A percentile compares a stretch with the other conserved stretches of the same genome.
phyloP scores from a whole-genome alignment of 2,797 vertebrate species.

The Catharus ustulatus region DNA sequence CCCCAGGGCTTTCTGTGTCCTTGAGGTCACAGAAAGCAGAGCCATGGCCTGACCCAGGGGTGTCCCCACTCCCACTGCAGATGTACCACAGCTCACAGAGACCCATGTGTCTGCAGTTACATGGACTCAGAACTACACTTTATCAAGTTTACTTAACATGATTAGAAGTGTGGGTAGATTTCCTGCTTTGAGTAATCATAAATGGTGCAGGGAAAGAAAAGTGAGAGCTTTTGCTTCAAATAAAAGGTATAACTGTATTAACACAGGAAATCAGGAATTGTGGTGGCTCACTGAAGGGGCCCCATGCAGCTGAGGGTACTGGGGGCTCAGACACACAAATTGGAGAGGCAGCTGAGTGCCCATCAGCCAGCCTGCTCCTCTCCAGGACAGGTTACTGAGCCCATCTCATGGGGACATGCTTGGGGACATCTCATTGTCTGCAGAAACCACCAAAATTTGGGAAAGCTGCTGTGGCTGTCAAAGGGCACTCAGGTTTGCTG shows the following conservation, averaged over 20 bases:
- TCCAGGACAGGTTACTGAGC: neutral
- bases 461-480: neutral
- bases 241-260: neutral
- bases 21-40: neutral
- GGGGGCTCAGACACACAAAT: neutral
- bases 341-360: neutral
- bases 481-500: neutral
- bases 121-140: neutral
- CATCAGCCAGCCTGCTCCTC: neutral
- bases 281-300: neutral
- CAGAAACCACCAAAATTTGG: neutral
- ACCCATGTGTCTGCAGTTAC: accelerated
- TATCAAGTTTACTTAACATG: neutral
- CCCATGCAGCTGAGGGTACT: neutral
- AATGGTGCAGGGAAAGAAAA: neutral
- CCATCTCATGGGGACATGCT: accelerated
- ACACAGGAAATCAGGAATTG: neutral
- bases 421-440: neutral
- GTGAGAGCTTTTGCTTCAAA: accelerated
- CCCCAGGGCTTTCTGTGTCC: neutral
- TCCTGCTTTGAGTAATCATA: neutral
- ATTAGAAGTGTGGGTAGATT: neutral
- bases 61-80: neutral
- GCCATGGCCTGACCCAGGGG: accelerated
- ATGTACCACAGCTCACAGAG: neutral